A percentile compares a stretch with the other conserved stretches of the same genome.
Conservation (phyloP, 37 sponge, comb jelly and placozoan genomes). For the Diacarnus erythraeanus region DNA sequence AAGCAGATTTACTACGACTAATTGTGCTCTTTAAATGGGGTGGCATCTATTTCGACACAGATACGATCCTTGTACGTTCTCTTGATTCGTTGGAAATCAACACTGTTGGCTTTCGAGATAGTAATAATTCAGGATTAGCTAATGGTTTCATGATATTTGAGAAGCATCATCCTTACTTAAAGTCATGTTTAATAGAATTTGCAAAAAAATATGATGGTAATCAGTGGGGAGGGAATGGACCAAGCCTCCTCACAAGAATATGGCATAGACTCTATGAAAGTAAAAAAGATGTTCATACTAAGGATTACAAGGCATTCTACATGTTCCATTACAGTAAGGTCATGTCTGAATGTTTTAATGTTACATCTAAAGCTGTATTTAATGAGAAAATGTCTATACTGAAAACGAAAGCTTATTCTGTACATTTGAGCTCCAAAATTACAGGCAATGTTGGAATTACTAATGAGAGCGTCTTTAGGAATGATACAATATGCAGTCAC, state of each 20-base stretch:
- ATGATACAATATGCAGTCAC: not conserved
- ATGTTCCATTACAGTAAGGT: too few relatives aligned
- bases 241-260: not conserved
- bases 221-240: not conserved
- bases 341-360: too few relatives aligned
- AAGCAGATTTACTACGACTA: not conserved
- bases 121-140: not conserved
- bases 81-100: not conserved
- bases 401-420: not conserved
- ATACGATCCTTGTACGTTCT: not conserved
- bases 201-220: not conserved
- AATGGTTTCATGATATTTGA: not conserved
- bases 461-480: not conserved
- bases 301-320: too few relatives aligned
- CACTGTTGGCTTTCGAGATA: not conserved
- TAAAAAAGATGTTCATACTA: not conserved
- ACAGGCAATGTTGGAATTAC: not conserved
- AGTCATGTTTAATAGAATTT: constrained; percentile 6
- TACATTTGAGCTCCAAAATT: not conserved
- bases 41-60: not conserved
- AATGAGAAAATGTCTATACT: not conserved
- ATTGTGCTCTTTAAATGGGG: not conserved
- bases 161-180: not conserved
- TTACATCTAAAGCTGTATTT: not conserved
- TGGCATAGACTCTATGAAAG: not conserved